Conservation (phyloP, 2,797 vertebrate species). For the Tinamus major region DNA sequence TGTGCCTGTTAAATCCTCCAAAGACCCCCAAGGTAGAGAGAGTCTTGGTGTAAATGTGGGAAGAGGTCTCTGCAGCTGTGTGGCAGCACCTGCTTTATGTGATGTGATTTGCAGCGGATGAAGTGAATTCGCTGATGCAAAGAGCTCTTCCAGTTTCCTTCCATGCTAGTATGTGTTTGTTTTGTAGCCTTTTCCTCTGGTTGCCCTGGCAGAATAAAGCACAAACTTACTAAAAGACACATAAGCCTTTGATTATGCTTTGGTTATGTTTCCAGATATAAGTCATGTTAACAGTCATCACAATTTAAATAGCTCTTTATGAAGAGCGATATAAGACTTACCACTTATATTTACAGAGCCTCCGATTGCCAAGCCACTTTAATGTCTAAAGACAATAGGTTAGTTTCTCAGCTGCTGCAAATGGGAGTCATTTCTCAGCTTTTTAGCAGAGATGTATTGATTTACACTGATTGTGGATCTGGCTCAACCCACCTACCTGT, state of each 20-base stretch:
- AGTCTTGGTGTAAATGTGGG: not conserved
- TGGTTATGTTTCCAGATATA: not conserved
- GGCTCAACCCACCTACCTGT: conserved; percentile 51
- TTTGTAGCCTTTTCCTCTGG: not conserved
- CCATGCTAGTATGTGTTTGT: not conserved
- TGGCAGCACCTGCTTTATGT: not conserved
- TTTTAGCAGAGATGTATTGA: conserved; percentile 26
- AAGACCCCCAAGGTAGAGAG: conserved; percentile 12
- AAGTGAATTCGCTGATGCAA: not conserved
- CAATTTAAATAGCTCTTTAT: conserved; percentile 3
- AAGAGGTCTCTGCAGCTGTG: not conserved
- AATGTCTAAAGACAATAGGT: conserved; percentile 8
- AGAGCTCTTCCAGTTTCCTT: not conserved
- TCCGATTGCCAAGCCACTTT: conserved; percentile 1
- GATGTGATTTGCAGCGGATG: not conserved
- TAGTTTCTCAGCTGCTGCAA: conserved; percentile 15
- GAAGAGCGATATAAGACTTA: not conserved
- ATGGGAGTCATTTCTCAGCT: not conserved
- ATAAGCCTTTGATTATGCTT: not conserved
- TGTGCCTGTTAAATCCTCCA: conserved; percentile 19
- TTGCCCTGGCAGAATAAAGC: not conserved
- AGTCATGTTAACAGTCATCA: not conserved
- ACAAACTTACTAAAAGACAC: conserved; percentile 7
- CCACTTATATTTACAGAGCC: conserved; percentile 30
- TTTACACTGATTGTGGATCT: conserved; percentile 42